Base-by-base conservation (phyloP, 2,113 vertebrate species). In the Phylloscopus whistleri region DNA sequence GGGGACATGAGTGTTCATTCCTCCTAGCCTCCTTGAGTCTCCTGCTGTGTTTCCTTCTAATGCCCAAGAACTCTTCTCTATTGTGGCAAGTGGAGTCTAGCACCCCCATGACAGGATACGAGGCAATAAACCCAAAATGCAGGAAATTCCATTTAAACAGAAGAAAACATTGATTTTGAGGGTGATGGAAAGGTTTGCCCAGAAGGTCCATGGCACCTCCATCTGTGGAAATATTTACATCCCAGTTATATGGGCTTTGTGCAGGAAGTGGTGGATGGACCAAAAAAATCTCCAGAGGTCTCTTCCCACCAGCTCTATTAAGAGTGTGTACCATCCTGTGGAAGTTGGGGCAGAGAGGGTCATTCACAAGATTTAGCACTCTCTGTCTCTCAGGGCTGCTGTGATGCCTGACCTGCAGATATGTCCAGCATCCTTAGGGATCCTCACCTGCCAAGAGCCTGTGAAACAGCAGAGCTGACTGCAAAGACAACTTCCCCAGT, bases 1-100 rank as follows among this genome's bases (percentile, higher is more conserved):
- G 17, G 5, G 21, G 11, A 30, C 1, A 0, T 4, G 7, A 5
- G 18, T 53, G 17, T 44, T 75, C 11, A 35, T 18, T 48, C 24
- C 21, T 46, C 30, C 28, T 39, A 89, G n/a, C 8, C 33, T 78
- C 43, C 64, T 15, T 1, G 1, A 58, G 28, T 49, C 30, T 56
- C 5, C 0, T 63, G 20, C 35, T 59, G 30, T 22, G 6, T 23
- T 55, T 33, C 48, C 21, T 59, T 63, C 79, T 30, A 24, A 92
- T 74, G 43, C 12, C 43, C 43, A 56, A 72, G 26, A 79, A 37
- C 10, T 43, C 26, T 28, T 75, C 30, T 68, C 30, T 24, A 13
- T 30, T 11, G 21, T 43, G 35, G 44, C 56, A 93, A 80, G 60
- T 13, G 12, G 11, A 59, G 28, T 37, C 30, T 60, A 35, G n/a